phyloP scores from a whole-genome alignment of 2,888 invertebrate genomes.

The Cerastis leucographa region DNA sequence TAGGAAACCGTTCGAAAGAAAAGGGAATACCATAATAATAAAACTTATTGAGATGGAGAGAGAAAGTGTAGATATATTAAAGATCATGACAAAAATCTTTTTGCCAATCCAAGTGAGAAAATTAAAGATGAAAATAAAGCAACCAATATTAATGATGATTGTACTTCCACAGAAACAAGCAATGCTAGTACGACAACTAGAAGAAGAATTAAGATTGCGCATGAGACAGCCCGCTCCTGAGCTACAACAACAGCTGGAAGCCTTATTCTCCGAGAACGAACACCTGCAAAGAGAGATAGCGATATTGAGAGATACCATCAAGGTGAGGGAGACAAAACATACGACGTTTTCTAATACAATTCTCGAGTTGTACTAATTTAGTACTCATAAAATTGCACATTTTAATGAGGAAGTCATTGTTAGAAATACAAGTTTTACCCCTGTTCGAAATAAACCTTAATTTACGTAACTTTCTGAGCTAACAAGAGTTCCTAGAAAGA shows the following conservation, averaged over 20 bases:
- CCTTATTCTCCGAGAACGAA: conserved; percentile 97
- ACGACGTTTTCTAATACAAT: neutral
- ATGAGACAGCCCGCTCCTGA: conserved; percentile 97
- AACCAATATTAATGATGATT: conserved; percentile 18
- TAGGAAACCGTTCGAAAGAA: neutral
- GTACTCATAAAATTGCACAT: conserved; percentile 10
- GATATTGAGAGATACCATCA: conserved; percentile 97
- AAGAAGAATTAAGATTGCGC: conserved; percentile 96
- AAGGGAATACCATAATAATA: neutral
- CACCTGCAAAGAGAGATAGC: conserved; percentile 98
- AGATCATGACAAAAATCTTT: neutral
- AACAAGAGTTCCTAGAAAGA: conserved; percentile 21
- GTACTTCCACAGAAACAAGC: conserved; percentile 96
- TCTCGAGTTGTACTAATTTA: neutral
- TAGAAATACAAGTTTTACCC: conserved; percentile 4
- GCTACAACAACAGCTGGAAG: conserved; percentile 97
- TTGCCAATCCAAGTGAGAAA: neutral
- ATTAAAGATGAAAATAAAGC: neutral
- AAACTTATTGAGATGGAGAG: neutral
- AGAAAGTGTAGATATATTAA: neutral
- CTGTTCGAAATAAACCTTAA: conserved; percentile 13
- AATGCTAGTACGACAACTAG: conserved; percentile 97
- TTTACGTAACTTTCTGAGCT: conserved; percentile 15
- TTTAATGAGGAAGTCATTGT: neutral
- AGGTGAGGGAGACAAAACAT: conserved; percentile 88